These are phyloP conservation scores for Echiichthys vipera DNA, from an alignment of 2,797 vertebrate genomes.

Conservation along the genomic window DNA sequence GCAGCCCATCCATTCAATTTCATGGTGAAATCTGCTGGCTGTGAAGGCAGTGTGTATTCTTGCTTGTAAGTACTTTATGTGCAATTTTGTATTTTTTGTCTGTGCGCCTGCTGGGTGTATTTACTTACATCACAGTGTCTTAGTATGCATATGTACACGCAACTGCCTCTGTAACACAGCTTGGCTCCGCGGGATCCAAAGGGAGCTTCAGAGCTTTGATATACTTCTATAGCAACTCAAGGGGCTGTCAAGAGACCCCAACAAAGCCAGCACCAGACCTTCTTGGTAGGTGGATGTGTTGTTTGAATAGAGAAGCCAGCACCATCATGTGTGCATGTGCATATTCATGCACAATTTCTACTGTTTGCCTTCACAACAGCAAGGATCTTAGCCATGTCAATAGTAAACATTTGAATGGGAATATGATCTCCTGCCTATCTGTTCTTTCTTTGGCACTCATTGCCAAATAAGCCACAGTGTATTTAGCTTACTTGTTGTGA, in stretches of 20 bases:
- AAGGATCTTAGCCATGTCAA: conserved; percentile 69
- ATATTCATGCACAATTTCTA: conserved; percentile 28
- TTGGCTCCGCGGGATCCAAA: conserved; percentile 56
- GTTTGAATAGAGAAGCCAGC: conserved; percentile 38
- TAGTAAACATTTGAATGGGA: conserved; percentile 79
- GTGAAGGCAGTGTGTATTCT: conserved; percentile 36
- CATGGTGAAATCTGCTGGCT: conserved; percentile 55
- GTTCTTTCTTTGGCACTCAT: conserved; percentile 65
- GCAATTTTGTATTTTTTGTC: conserved; percentile 43
- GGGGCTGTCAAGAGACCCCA: conserved; percentile 53
- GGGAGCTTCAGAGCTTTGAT: conserved; percentile 58
- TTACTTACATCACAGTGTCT: conserved; percentile 68
- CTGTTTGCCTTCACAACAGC: conserved; percentile 60
- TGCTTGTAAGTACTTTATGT: conserved; percentile 46
- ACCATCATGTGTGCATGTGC: conserved; percentile 1
- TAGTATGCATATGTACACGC: conserved; percentile 68
- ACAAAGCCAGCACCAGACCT: conserved; percentile 43
- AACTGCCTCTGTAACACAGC: conserved; percentile 60
- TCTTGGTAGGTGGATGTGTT: conserved; percentile 34
- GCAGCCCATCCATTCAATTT: conserved; percentile 69
- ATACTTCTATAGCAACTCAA: conserved; percentile 45
- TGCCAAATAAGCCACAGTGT: too few species aligned
- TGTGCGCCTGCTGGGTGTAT: conserved; percentile 64
- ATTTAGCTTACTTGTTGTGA: conserved; percentile 47
- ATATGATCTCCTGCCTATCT: conserved; percentile 74